Base-by-base conservation (phyloP, 2,113 vertebrate species). In the Asarcornis scutulata region DNA sequence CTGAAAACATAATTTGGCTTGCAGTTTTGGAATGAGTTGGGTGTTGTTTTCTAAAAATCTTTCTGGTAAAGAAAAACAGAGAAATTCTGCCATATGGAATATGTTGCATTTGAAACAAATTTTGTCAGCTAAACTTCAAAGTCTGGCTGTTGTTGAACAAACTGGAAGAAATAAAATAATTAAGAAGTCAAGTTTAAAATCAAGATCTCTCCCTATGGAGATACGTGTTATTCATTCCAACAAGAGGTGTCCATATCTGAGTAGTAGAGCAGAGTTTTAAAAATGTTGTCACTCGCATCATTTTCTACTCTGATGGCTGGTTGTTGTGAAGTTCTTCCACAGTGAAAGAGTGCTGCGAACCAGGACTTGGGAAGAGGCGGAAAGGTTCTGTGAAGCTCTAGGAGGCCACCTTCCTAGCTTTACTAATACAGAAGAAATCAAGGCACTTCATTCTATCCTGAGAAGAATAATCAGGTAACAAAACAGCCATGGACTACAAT, bases 291-390 rank as follows among this genome's bases (percentile, higher is more conserved):
- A 15, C 6, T 5, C 29, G 9, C 71, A 42, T 64, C 0, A 20
- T 48, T 78, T 78, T 60, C 16, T 80, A 1, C n/a, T 79, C 68
- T 89, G 52, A 86, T 26, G 12, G 88, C 72, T 91, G 77, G 53
- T 36, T 95, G 68, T 86, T 95, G 25, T 91, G 93, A 96, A 99
- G 99, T 96, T 99, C 62, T 99, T 99, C 97, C 99, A 99, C 15
- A 93, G 98, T 93, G 99, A 99, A 89, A 97, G 99, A 92, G 88
- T 99, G 93, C 97, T 98, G 92, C 98, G 98, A 83, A 99, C 98
- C 77, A 99, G 99, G 75, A 98, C 99, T 9, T 99, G 99, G 99
- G 98, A 98, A 89, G 99, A 99, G 95, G 99, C 99, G 7, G 98
- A 99, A 94, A 97, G 98, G 79, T 99, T 99, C 96, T 99, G 99